These are phyloP conservation scores for Antechinus flavipes DNA, from an alignment of 2,113 vertebrate species.

Conservation along the genomic window DNA sequence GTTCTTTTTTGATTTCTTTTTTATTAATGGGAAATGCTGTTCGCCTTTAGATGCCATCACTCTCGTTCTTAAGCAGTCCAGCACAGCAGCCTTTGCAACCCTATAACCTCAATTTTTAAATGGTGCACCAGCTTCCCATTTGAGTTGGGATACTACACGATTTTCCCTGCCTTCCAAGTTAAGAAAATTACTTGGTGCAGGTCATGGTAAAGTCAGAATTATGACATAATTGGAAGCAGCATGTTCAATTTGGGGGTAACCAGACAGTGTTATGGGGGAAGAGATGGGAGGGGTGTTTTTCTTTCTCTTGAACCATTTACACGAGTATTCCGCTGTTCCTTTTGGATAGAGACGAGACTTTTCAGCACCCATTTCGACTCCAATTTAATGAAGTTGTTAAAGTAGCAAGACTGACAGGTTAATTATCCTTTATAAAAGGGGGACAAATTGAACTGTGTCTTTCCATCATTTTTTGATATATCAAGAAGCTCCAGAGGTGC, in stretches of 20 bases:
- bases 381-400: constrained; percentile 98
- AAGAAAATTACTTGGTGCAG: constrained; percentile 77
- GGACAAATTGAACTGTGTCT: constrained; percentile 99
- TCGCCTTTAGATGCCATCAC: constrained; percentile 47
- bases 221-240: constrained; percentile 85
- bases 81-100: constrained; percentile 53
- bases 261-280: constrained; percentile 50
- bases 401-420: constrained; percentile 98
- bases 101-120: constrained; percentile 76
- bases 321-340: constrained; percentile 76
- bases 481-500: constrained; percentile 90
- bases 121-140: constrained; percentile 47
- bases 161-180: constrained; percentile 77
- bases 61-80: constrained; percentile 52
- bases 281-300: background rate
- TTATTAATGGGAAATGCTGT: constrained; percentile 57
- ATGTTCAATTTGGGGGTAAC: constrained; percentile 79
- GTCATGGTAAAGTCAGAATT: constrained; percentile 67
- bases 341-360: constrained; percentile 81
- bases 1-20: constrained; percentile 48
- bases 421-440: constrained; percentile 99
- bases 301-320: constrained; percentile 63
- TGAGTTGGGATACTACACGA: constrained; percentile 61
- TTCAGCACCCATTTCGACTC: constrained; percentile 85
- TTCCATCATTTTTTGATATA: constrained; percentile 96